Percentiles rank a stretch among this genome's conserved stretches.
These are phyloP conservation scores for Tigriopus californicus DNA, from an alignment of 2,888 invertebrate genomes.

Conservation along the genomic window DNA sequence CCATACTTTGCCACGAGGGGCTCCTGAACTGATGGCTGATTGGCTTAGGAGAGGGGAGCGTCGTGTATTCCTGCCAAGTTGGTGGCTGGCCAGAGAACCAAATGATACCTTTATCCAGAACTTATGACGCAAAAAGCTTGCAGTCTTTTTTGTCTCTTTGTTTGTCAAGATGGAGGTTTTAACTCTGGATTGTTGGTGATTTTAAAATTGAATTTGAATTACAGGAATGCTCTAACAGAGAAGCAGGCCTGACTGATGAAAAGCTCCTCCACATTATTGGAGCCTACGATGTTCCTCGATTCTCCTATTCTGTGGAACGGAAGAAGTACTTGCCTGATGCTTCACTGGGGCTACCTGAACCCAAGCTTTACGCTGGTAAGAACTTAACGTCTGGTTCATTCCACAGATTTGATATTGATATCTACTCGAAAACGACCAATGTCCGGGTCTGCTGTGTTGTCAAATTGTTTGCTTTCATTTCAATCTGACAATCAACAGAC, in stretches of 20 bases:
- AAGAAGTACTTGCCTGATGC: slow-evolving; percentile 47
- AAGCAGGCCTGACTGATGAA: slow-evolving; percentile 41
- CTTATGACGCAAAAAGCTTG: too few species aligned
- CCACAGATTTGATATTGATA: neutral
- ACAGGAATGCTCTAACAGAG: slow-evolving; percentile 12
- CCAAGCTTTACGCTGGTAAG: slow-evolving; percentile 3
- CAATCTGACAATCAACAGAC: slow-evolving; percentile 22
- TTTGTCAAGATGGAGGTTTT: too few species aligned
- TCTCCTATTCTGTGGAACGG: slow-evolving; percentile 49
- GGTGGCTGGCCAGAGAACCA: too few species aligned
- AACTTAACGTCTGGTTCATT: neutral
- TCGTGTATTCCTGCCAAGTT: too few species aligned
- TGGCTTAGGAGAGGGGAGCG: too few species aligned
- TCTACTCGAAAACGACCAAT: neutral
- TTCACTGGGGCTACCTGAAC: neutral
- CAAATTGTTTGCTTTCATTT: slow-evolving; percentile 21
- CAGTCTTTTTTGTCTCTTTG: too few species aligned
- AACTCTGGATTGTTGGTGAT: too few species aligned
- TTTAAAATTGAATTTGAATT: neutral
- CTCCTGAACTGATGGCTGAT: too few species aligned
- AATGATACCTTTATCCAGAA: too few species aligned
- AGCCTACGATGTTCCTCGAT: slow-evolving; percentile 60
- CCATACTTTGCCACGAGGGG: too few species aligned
- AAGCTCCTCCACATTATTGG: slow-evolving; percentile 56
- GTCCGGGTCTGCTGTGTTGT: slow-evolving; percentile 11